phyloP scores from a whole-genome alignment of 1,140 invertebrate species.

The Bactericera cockerelli region DNA sequence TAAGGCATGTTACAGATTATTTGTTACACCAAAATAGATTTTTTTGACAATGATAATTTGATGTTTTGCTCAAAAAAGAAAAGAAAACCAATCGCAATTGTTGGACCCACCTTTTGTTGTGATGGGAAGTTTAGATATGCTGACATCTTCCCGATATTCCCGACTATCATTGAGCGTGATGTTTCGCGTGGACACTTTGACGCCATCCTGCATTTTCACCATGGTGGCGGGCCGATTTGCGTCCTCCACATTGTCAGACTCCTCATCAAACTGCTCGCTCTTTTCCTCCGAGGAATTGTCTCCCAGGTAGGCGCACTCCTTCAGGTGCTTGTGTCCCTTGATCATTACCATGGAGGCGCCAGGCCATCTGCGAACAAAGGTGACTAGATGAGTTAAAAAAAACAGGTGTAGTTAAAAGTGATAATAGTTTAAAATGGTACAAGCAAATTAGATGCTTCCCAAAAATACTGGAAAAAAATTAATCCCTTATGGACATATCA shows the following conservation, averaged over 20 bases:
- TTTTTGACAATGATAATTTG: no score
- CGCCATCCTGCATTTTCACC: constrained; percentile 13
- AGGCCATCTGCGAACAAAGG: constrained; percentile 46
- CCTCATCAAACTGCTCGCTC: constrained; percentile 33
- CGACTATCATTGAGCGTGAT: neutral
- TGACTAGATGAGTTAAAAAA: constrained; percentile 14
- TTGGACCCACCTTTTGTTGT: constrained; percentile 3
- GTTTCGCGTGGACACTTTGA: neutral
- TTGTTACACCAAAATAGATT: no score
- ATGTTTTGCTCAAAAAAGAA: no score
- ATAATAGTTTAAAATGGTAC: constrained; percentile 4
- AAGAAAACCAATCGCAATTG: no score
- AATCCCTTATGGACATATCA: no score
- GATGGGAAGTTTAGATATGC: neutral
- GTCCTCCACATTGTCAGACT: constrained; percentile 15
- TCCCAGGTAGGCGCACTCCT: constrained; percentile 64
- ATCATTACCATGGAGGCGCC: constrained; percentile 59
- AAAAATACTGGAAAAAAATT: no score
- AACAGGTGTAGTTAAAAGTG: neutral
- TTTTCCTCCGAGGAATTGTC: constrained; percentile 56
- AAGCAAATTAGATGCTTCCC: no score
- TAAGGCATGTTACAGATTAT: no score
- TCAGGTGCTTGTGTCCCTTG: constrained; percentile 53
- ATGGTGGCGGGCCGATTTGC: constrained; percentile 12
- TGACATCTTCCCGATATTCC: neutral